Conservation (phyloP, 2,888 invertebrate genomes). For the Lithophane leautieri region DNA sequence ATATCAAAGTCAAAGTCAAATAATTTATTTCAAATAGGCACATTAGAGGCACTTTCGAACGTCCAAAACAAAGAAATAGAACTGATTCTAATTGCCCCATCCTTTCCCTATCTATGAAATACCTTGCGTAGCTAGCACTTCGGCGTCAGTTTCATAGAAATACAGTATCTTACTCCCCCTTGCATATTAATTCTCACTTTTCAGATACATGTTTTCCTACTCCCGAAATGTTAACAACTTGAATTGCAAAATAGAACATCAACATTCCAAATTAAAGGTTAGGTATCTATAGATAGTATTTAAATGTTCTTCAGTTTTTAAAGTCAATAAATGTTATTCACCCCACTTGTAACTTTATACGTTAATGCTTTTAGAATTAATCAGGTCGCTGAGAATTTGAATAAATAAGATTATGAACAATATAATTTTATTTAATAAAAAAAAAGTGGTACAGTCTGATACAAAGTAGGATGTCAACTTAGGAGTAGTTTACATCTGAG, state of each 20-base stretch:
- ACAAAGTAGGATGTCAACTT: too few species aligned
- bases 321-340: slow-evolving; percentile 64
- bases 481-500: too few species aligned
- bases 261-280: not conserved
- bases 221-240: not conserved
- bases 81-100: too few species aligned
- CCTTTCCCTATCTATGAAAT: too few species aligned
- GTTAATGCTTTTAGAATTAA: slow-evolving; percentile 64
- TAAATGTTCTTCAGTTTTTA: slow-evolving; percentile 40
- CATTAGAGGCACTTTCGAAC: too few species aligned
- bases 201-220: not conserved
- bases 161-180: not conserved
- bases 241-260: not conserved
- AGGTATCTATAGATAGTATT: not conserved
- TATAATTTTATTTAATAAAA: too few species aligned
- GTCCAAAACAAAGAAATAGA: too few species aligned
- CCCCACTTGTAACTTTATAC: slow-evolving; percentile 65
- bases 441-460: too few species aligned
- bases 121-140: too few species aligned
- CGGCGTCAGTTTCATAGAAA: too few species aligned
- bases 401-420: not conserved
- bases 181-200: slow-evolving; percentile 2
- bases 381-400: slow-evolving; percentile 3
- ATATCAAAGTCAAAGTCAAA: too few species aligned
- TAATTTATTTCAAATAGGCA: too few species aligned